Base-by-base conservation (phyloP, 2,113 vertebrate species). In the Amphiprion percula region DNA sequence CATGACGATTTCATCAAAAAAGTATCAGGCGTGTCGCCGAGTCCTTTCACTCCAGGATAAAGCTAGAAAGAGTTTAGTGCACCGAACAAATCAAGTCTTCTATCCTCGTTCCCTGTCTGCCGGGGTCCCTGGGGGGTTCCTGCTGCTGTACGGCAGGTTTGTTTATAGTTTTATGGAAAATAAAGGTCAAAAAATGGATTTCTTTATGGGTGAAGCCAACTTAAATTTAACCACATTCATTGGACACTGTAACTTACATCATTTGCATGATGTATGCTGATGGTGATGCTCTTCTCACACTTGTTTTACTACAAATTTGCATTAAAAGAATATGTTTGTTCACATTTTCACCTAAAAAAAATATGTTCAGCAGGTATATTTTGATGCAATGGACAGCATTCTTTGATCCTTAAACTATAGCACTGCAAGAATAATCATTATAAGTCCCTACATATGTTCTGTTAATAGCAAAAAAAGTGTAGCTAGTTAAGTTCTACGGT, bases 1-100 rank as follows among this genome's bases (percentile, higher is more conserved):
- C 62, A 54, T 84, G 80, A 80, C 53, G 9, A 63, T 80, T 79
- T 69, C 54, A 84, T 86, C 82, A 85, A 59, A 72, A 62, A 67
- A 75, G 72, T 62, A 82, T 86, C 62, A 78, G 60, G 64, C 70
- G 46, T 67, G 60, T 39, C 65, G 67, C 67, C 53, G n/a, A 75
- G 67, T 60, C 73, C 49, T 63, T 73, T 80, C 70, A 55, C 55
- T 76, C 10, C 6, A 54, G 59, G 28, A 72, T 71, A 30, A 68
- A 46, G 62, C 64, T 23, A 55, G 56, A 67, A 80, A 77, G 70
- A 69, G 53, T 75, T 68, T 19, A 58, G 65, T 54, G 39, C 17
- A 79, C 37, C n/a, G 33, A 66, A 62, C 65, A 71, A 61, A 78
- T 83, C 66, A 41, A 50, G 79, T 44, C 53, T 59, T 67, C 50